Evolutionary conservation across 2,113 vertebrate species (phyloP).

Genomic region (Heliornis fulica): DNA sequence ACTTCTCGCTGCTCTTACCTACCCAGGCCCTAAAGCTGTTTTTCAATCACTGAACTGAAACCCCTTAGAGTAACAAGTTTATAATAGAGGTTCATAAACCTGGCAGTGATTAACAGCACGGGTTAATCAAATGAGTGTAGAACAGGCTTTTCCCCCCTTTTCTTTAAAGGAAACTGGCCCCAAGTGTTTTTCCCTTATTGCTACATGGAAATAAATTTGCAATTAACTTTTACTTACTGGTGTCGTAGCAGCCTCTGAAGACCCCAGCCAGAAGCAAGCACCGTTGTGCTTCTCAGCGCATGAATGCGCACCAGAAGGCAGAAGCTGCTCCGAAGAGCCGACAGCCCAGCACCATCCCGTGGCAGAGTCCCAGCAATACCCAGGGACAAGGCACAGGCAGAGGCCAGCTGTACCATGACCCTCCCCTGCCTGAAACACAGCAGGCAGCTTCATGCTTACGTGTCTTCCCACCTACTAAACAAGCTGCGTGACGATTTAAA

Average conservation of each 20-base stretch:
- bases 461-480: background rate
- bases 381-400: background rate
- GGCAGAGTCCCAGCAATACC: background rate
- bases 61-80: constrained; percentile 62
- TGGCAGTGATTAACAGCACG: constrained; percentile 57
- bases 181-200: constrained; percentile 38
- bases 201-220: constrained; percentile 3
- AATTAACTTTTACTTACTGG: constrained; percentile 46
- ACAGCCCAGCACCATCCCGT: background rate
- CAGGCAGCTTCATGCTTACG: background rate
- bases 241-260: background rate
- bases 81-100: constrained; percentile 58
- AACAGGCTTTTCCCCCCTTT: constrained; percentile 29
- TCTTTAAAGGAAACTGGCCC: constrained; percentile 26
- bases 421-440: background rate
- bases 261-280: background rate
- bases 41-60: constrained; percentile 65
- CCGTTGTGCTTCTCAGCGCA: background rate
- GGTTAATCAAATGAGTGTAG: constrained; percentile 58
- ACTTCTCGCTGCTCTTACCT: constrained; percentile 14
- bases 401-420: background rate
- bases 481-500: background rate
- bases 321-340: accelerated
- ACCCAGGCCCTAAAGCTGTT: constrained; percentile 65
- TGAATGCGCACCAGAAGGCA: background rate